Evolutionary conservation across 2,113 vertebrate species (phyloP), one percentile per base, ranked within the genome.

Genomic region (Megalops atlanticus): DNA sequence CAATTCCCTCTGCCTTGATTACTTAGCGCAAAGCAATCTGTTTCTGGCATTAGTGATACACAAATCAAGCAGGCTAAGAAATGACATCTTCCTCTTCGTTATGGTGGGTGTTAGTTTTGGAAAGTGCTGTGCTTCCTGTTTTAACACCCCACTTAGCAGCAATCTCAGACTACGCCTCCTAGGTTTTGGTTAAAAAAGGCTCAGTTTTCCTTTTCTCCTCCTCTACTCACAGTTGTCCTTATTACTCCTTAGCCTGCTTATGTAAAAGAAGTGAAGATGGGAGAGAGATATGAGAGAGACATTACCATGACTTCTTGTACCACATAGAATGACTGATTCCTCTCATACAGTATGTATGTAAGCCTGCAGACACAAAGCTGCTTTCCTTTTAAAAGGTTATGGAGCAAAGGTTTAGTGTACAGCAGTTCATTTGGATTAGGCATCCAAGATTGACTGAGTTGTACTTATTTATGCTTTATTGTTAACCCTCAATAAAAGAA

Each of bases 1-100:
- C 18, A 40, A 69, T 76, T 24, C 80, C 76, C 10, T 36, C 81
- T 52, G 58, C 47, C 76, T 77, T 78, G 45, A 73, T 52, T 77
- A 40, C 16, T 31, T 73, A 39, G 27, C 72, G 77, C 41, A 69
- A 36, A 40, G 71, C 68, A 73, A 40, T 39, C 74, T 47, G 45
- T 71, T 39, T 82, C 69, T 76, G 36, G 54, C 58, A 68, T 77
- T 73, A 71, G 58, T 27, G 21, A 43, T 72, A 43, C 21, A 83
- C 54, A 74, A 78, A 79, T 79, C 70, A 79, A 79, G 54, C 49
- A 64, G 74, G 79, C 71, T 77, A 79, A 75, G 81, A 74, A 43
- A 36, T 74, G 72, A 79, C 77, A 74, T 80, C 54, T 70, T 83
- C 82, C 77, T 80, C 70, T 35, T 36, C 21, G 11, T 69, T 52